Percentiles rank a stretch among this genome's conserved stretches.
Evolutionary conservation across 2,113 vertebrate genomes (phyloP).

Genomic region (Chloropsis hardwickii): DNA sequence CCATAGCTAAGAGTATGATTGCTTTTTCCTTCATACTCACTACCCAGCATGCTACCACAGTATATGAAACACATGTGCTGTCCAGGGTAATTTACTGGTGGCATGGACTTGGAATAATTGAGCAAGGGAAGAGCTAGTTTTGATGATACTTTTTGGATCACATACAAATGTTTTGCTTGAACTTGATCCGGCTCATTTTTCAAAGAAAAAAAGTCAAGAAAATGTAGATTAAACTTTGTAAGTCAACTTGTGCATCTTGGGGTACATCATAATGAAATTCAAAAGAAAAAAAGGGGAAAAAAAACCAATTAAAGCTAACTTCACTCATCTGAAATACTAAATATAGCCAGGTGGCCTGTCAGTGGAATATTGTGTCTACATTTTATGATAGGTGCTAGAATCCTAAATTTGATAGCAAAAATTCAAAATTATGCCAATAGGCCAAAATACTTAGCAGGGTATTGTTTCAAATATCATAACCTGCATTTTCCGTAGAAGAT

Average conservation of each 20-base stretch:
- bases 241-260: not conserved
- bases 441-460: not conserved
- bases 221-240: not conserved
- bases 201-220: not conserved
- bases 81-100: constrained; percentile 3
- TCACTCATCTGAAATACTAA: not conserved
- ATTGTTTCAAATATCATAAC: not conserved
- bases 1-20: not conserved
- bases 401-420: not conserved
- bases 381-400: not conserved
- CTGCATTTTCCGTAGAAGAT: not conserved
- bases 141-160: not conserved
- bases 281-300: not conserved
- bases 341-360: not conserved
- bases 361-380: not conserved
- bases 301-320: not conserved
- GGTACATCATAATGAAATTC: not conserved
- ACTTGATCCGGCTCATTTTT: not conserved
- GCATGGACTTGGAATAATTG: not conserved
- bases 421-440: not conserved
- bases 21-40: not conserved
- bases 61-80: constrained; percentile 36
- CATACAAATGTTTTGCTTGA: not conserved
- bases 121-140: not conserved
- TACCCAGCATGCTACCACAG: not conserved